phyloP scores from a whole-genome alignment of 2,888 invertebrate species.

The Microplitis deprimator region DNA sequence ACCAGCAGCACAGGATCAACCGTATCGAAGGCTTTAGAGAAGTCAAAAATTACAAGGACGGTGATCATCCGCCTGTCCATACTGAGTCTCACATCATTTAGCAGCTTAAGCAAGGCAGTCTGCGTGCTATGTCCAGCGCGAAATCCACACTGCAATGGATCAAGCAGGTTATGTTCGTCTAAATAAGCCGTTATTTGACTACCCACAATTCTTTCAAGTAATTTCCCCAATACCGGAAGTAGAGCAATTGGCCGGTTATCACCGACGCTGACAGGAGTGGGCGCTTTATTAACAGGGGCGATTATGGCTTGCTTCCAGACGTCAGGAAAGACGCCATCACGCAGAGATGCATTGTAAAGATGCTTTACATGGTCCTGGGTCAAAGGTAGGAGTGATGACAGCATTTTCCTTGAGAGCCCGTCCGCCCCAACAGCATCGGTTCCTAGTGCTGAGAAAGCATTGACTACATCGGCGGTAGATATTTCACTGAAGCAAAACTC shows the following conservation, averaged over 20 bases:
- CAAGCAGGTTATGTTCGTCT: slow-evolving; percentile 49
- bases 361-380: slow-evolving; percentile 9
- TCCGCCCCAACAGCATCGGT: background rate
- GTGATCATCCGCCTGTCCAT: slow-evolving; percentile 51
- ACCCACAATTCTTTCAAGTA: slow-evolving; percentile 47
- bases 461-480: background rate
- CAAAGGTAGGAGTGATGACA: background rate
- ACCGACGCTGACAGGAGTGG: slow-evolving; percentile 33
- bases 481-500: background rate
- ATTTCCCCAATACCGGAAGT: slow-evolving; percentile 49
- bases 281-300: slow-evolving; percentile 52
- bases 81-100: slow-evolving; percentile 52
- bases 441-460: background rate
- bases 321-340: slow-evolving; percentile 43
- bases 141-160: slow-evolving; percentile 55
- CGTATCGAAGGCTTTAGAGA: slow-evolving; percentile 56
- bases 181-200: slow-evolving; percentile 51
- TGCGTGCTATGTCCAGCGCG: slow-evolving; percentile 52
- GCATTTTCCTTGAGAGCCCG: background rate
- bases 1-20: slow-evolving; percentile 45
- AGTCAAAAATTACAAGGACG: slow-evolving; percentile 54
- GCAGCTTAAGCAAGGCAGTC: slow-evolving; percentile 54
- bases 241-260: slow-evolving; percentile 56
- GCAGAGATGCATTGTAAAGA: background rate
- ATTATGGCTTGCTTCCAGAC: slow-evolving; percentile 54